Conservation (phyloP, 35 echinoderm and acorn worm genomes). For the Eucidaris tribuloides region DNA sequence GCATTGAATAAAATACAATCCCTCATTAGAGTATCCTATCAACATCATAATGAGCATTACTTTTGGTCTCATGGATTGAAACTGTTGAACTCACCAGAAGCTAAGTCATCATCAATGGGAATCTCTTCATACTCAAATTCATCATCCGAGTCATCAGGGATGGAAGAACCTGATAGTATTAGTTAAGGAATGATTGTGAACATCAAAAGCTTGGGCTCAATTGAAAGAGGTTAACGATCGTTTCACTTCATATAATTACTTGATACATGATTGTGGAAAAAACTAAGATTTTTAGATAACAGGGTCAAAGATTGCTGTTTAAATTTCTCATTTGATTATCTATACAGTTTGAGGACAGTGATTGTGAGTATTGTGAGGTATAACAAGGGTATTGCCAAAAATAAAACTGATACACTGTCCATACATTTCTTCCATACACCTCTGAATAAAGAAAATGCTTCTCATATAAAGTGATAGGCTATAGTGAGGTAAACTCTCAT, state of each 20-base stretch:
- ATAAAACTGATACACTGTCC: too few species aligned
- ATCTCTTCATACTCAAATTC: constrained; percentile 96
- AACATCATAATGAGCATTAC: background rate
- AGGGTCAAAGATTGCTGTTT: background rate
- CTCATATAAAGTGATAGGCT: too few species aligned
- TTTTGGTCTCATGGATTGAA: background rate
- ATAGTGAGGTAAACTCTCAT: too few species aligned
- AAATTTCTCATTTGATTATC: background rate
- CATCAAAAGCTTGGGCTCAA: background rate
- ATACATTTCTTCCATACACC: too few species aligned
- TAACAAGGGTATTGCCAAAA: too few species aligned
- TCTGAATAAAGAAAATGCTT: too few species aligned
- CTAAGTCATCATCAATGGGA: constrained; percentile 84
- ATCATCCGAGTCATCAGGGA: constrained; percentile 86
- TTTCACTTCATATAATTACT: background rate
- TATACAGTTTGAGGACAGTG: background rate
- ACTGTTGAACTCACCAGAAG: constrained; percentile 65
- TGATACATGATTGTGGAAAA: background rate
- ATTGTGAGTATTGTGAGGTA: too few species aligned
- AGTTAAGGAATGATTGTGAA: constrained; percentile 1
- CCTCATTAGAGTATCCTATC: too few species aligned
- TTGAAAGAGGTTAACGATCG: background rate
- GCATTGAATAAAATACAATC: too few species aligned
- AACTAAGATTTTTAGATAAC: background rate
- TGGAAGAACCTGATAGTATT: constrained; percentile 40